These are phyloP conservation scores for Chiroxiphia lanceolata DNA, from an alignment of 2,797 vertebrate genomes.

Conservation along the genomic window DNA sequence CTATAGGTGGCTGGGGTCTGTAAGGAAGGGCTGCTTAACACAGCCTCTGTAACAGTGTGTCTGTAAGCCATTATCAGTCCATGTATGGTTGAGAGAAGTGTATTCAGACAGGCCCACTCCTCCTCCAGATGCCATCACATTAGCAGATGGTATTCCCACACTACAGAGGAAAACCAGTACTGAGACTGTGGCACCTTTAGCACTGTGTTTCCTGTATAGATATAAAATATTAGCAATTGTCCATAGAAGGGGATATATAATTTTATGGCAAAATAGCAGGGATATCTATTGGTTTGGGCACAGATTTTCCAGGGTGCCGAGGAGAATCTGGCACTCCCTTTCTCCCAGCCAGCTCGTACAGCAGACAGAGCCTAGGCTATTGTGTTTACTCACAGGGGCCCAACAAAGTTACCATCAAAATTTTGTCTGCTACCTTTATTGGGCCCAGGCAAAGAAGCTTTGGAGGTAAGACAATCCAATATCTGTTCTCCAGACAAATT, in stretches of 20 bases:
- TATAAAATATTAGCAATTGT: background rate
- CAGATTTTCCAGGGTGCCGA: background rate
- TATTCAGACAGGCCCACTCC: background rate
- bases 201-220: background rate
- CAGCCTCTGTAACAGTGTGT: background rate
- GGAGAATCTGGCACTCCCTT: background rate
- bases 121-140: rapidly evolving
- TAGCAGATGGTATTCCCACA: background rate
- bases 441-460: background rate
- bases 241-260: background rate
- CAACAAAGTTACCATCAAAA: background rate
- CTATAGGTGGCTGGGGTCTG: background rate
- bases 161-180: background rate
- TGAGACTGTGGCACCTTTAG: background rate
- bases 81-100: background rate
- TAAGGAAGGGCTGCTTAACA: background rate
- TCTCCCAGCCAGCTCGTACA: background rate
- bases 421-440: background rate
- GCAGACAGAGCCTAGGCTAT: background rate
- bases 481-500: background rate
- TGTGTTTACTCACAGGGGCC: background rate
- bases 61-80: background rate
- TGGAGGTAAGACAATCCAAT: background rate
- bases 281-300: background rate
- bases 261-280: background rate